phyloP scores from a whole-genome alignment of 2,113 vertebrate species.

The Pantherophis guttatus region DNA sequence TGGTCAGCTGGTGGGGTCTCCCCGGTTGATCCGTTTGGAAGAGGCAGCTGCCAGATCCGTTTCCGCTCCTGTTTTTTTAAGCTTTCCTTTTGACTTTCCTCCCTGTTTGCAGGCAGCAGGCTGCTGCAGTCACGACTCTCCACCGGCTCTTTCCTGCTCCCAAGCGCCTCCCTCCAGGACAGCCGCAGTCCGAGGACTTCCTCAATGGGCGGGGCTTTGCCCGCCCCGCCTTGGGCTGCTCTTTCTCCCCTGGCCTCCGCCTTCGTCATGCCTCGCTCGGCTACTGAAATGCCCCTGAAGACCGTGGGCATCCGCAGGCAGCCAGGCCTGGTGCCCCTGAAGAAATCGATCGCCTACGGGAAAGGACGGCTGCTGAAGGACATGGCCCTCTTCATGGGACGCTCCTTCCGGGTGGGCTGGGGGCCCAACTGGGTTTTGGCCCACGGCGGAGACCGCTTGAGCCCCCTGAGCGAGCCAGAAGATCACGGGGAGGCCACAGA shows the following conservation, averaged over 20 bases:
- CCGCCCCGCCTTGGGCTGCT: conserved; percentile 52
- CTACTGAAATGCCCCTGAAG: conserved; percentile 72
- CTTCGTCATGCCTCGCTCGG: conserved; percentile 65
- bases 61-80: neutral
- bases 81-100: neutral
- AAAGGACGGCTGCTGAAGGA: conserved; percentile 88
- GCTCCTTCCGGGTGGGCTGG: conserved; percentile 92
- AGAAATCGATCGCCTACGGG: conserved; percentile 75
- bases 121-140: conserved; percentile 82
- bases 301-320: conserved; percentile 82
- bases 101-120: conserved; percentile 68
- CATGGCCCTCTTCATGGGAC: conserved; percentile 83
- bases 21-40: too few relatives aligned
- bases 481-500: conserved; percentile 62
- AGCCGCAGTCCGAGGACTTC: conserved; percentile 23
- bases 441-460: conserved; percentile 77
- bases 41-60: too few relatives aligned
- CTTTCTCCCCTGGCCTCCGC: conserved; percentile 43
- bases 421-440: conserved; percentile 86
- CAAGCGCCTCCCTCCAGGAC: conserved; percentile 56
- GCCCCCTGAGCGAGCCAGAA: neutral
- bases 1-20: too few relatives aligned
- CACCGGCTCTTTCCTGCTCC: conserved; percentile 48
- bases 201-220: conserved; percentile 28
- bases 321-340: conserved; percentile 76